These are phyloP conservation scores for Lucinisca nassula DNA, from an alignment of 2,888 invertebrate genomes.

Conservation along the genomic window DNA sequence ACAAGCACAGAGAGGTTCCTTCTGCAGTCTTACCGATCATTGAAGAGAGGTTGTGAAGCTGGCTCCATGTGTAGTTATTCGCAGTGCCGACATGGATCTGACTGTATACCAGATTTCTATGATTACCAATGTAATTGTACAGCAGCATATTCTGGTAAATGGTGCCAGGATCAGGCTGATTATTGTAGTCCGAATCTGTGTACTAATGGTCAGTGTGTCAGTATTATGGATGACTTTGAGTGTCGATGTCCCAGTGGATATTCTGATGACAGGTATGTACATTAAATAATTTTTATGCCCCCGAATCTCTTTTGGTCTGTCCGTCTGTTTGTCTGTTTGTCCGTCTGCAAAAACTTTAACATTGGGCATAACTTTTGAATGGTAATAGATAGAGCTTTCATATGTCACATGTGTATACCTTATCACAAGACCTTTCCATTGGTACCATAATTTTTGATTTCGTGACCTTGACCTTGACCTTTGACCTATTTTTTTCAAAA, in stretches of 20 bases:
- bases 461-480: too few relatives aligned
- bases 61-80: constrained; percentile 50
- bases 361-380: too few relatives aligned
- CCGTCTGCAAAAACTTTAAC: too few relatives aligned
- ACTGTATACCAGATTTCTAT: constrained; percentile 84
- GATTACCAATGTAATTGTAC: constrained; percentile 83
- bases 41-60: constrained; percentile 60
- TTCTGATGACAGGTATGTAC: constrained; percentile 76
- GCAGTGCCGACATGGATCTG: constrained; percentile 92
- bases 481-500: too few relatives aligned
- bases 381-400: too few relatives aligned
- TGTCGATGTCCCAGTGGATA: constrained; percentile 83
- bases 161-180: constrained; percentile 90
- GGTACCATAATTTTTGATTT: too few relatives aligned
- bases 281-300: too few relatives aligned
- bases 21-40: constrained; percentile 8
- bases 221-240: constrained; percentile 69
- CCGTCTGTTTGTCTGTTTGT: too few relatives aligned
- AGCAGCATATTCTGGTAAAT: constrained; percentile 77
- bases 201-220: constrained; percentile 79
- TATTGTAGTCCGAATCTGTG: constrained; percentile 93
- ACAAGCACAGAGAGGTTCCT: constrained; percentile 73
- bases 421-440: too few relatives aligned
- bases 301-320: too few relatives aligned
- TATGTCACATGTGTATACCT: too few relatives aligned